Base-by-base conservation (phyloP, 1,140 invertebrate species). In the Manduca sexta region DNA sequence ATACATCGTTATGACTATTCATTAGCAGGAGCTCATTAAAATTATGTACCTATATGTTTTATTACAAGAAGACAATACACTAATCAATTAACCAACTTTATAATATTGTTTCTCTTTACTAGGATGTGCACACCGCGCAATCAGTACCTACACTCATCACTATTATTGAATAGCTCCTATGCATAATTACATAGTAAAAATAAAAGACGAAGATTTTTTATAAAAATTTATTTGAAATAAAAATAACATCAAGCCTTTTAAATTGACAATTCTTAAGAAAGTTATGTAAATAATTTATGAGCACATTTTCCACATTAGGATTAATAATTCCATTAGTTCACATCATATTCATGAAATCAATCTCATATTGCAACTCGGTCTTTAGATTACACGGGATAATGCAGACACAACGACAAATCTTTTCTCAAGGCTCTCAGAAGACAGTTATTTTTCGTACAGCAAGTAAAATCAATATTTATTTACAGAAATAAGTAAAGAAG, bases 241-340 rank as follows among this genome's bases (percentile, higher is more conserved):
- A 82, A 79, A 74, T 77, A 84, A 82, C 78, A 82, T 80, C 68
- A 84, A 84, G 81, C 81, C 64, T 79, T 74, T 70, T 74, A 79
- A 84, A 84, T 83, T 83, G 79, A 83, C 79, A 81, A 64, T 72
- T 54, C 60, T 70, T 60, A 59, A 70, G 60, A 60, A 81, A 84
- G 78, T 73, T 62, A 73, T 74, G 72, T 58, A 69, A 45, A 75
- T 69, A 75, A 79, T 69, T 79, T 71, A 76, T 80, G 76, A 84
- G 76, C 77, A 82, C 64, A 74, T 64, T 73, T 77, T 80, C n/a
- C 62, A 74, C 62, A 60, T 74, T 72, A 67, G 65, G 64, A 77
- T 71, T 64, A 75, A 75, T 72, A 72, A 69, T 74, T 69, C 69
- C 45, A 71, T 67, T 53, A 58, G 69, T 49, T 51, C 44, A 55